phyloP scores from a whole-genome alignment of 2,797 vertebrate genomes.

The Bryconaethiops microstoma region DNA sequence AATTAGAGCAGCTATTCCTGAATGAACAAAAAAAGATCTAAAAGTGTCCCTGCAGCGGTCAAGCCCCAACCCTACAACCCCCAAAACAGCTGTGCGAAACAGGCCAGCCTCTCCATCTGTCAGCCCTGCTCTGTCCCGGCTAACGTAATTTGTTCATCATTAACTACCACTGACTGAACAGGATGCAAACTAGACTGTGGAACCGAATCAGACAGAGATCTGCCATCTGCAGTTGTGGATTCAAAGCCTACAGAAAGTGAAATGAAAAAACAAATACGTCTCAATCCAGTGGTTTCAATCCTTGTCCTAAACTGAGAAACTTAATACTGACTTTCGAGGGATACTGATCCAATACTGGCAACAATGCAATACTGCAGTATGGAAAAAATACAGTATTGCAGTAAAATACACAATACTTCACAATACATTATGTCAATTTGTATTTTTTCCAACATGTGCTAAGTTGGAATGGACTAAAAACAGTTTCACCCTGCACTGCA shows the following conservation, averaged over 20 bases:
- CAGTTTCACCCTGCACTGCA: no score
- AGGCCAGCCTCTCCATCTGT: conserved; percentile 88
- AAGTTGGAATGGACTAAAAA: no score
- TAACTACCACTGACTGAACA: conserved; percentile 85
- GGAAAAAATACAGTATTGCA: no score
- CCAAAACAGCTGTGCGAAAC: conserved; percentile 74
- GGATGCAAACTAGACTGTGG: conserved; percentile 2
- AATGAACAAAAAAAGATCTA: conserved; percentile 12
- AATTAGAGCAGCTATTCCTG: conserved; percentile 24
- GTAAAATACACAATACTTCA: no score
- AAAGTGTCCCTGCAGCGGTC: conserved; percentile 5
- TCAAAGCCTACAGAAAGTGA: background rate
- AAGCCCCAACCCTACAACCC: conserved; percentile 7
- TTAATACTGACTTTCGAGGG: no score
- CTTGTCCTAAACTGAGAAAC: no score
- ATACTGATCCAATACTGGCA: background rate
- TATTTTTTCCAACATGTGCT: no score
- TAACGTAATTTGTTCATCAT: conserved; percentile 89
- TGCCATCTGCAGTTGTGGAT: background rate
- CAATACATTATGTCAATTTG: no score
- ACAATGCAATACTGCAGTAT: background rate
- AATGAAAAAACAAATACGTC: background rate
- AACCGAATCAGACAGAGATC: background rate
- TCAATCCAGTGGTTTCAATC: no score
- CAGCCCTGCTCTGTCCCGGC: conserved; percentile 85